Conservation (phyloP, 2,888 invertebrate species). For the Limnephilus auricula region DNA sequence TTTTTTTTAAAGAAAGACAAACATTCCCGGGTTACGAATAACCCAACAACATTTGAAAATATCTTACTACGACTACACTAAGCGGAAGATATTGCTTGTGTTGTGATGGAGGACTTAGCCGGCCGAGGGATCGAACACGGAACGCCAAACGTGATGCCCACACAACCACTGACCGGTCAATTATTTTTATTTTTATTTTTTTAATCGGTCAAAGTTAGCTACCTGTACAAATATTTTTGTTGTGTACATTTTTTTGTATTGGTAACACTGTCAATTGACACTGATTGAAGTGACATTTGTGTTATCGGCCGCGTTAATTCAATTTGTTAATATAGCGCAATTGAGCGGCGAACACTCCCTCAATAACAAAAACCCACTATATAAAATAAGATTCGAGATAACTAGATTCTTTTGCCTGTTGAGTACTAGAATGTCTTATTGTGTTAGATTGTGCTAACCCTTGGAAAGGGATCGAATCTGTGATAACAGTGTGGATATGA, state of each 20-base stretch:
- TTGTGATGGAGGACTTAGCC: too few relatives aligned
- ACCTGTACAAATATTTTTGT: background rate
- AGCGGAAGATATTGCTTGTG: too few relatives aligned
- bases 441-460: constrained; percentile 39
- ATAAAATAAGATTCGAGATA: background rate
- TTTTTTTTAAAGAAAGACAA: too few relatives aligned
- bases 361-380: constrained; percentile 2
- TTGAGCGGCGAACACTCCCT: constrained; percentile 51
- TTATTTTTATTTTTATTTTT: too few relatives aligned
- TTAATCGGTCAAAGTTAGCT: background rate
- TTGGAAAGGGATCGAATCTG: background rate
- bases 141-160: too few relatives aligned
- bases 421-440: background rate
- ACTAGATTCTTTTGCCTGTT: background rate
- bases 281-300: constrained; percentile 44
- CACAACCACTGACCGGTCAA: too few relatives aligned
- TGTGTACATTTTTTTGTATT: constrained; percentile 2
- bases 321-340: constrained; percentile 59
- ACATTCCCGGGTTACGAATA: too few relatives aligned
- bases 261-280: constrained; percentile 40
- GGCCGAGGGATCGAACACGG: too few relatives aligned
- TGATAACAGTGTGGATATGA: constrained; percentile 16
- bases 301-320: constrained; percentile 51
- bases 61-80: too few relatives aligned
- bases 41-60: too few relatives aligned